These are phyloP conservation scores for Ciona savignyi DNA, from an alignment of 23 tunicate genomes.

Conservation along the genomic window DNA sequence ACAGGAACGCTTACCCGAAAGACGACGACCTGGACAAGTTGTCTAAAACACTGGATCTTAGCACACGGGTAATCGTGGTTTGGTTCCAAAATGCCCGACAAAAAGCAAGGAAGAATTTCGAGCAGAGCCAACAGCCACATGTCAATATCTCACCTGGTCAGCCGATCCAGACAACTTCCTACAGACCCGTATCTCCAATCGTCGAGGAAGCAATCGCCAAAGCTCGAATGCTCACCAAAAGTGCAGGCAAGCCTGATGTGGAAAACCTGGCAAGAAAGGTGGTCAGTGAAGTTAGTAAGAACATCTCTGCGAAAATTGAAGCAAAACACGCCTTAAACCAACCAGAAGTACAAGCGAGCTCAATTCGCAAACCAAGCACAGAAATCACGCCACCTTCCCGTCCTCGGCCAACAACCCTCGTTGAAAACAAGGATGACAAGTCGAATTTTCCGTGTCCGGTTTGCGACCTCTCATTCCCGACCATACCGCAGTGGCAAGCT, in stretches of 20 bases:
- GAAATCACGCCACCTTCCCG: neutral
- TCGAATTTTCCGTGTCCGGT: constrained; percentile 16
- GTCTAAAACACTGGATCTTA: constrained; percentile 52
- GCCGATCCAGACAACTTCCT: neutral
- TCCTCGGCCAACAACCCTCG: neutral
- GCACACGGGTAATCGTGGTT: constrained; percentile 83
- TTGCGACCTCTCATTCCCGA: constrained; percentile 25
- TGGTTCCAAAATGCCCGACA: constrained; percentile 98
- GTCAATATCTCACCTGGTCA: neutral
- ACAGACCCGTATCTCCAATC: neutral
- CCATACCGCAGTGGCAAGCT: constrained; percentile 12
- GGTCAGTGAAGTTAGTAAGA: constrained; percentile 21
- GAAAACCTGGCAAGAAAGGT: constrained; percentile 26
- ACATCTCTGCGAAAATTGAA: neutral
- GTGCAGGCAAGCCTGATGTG: constrained; percentile 2
- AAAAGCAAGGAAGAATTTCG: constrained; percentile 79
- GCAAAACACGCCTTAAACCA: neutral
- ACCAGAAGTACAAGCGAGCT: neutral
- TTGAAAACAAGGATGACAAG: neutral
- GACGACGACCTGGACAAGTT: constrained; percentile 88
- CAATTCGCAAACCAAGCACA: neutral
- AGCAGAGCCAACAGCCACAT: constrained; percentile 52
- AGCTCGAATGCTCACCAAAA: neutral
- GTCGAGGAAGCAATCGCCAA: constrained; percentile 16
- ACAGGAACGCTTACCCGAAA: constrained; percentile 86